Base-by-base conservation (phyloP, 2,797 vertebrate species). In the Gorsachius magnificus region DNA sequence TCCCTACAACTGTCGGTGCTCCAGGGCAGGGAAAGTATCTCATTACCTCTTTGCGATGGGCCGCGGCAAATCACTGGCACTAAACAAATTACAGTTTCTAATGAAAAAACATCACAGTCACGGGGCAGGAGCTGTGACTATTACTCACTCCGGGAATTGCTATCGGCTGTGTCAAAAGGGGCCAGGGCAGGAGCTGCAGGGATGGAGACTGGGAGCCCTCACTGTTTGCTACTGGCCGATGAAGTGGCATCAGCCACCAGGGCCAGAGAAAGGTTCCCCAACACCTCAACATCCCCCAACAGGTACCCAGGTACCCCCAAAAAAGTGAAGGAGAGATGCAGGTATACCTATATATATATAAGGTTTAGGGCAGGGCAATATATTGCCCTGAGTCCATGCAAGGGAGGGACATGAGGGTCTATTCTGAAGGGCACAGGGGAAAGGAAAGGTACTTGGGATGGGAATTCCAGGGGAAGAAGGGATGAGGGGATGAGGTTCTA, bases 1-100 rank as follows among this genome's bases (percentile, higher is more conserved):
- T 87, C 21, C 43, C 61, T 79, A 26, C 83, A 90, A 38, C 29
- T 0, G 0, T 31, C 1, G 0, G 33, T 43, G 61, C 94, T 83
- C 46, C 91, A 68, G 72, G 69, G 82, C 79, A 91, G 63, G 64
- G 68, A 77, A 94, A 77, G 36, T 21, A 68, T 86, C 72, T 83
- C 54, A 21, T 8, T 57, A 38, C 45, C 31, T 90, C 41, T 46
- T 76, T 36, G 10, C 0, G 0, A 36, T 22, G 41, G 16, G 45
- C 66, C 69, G 66, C 2, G 3, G 66, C 60, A 46, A 51, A 84
- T 50, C 7, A 2, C 58, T 87, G 57, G 20, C 5, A 1, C 51
- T 91, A 33, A 70, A 78, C 17, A 78, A 36, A 64, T 4, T 35
- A 18, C 43, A 80, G 35, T 4, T 91, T 28, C 69, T 68, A n/a